Evolutionary conservation across 2,797 vertebrate genomes (phyloP).

Genomic region (Clarias fuscus): DNA sequence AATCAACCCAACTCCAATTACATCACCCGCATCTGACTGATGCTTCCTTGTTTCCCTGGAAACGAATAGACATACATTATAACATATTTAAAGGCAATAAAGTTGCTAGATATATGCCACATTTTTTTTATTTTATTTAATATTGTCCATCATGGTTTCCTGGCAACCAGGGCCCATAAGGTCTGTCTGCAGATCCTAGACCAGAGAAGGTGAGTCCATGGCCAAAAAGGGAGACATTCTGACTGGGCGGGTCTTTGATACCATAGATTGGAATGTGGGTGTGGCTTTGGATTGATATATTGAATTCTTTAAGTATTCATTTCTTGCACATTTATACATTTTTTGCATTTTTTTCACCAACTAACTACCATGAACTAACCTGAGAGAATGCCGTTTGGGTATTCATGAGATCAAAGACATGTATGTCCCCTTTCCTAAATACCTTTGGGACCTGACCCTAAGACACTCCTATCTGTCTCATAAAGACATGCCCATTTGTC

Average conservation of each 20-base stretch:
- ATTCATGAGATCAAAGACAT: not conserved
- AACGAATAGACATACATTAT: not conserved
- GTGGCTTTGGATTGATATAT: not conserved
- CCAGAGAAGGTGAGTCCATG: not conserved
- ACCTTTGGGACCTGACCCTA: too few relatives aligned
- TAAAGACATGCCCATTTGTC: not conserved
- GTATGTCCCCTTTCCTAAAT: not conserved
- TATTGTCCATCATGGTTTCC: not conserved
- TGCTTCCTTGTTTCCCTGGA: not conserved
- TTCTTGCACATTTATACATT: not conserved
- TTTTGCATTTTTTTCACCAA: not conserved
- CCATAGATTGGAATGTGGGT: not conserved
- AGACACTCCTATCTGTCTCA: too few relatives aligned
- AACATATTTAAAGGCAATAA: not conserved
- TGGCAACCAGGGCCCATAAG: not conserved
- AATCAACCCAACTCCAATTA: not conserved
- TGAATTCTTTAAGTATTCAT: not conserved
- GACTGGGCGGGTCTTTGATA: not conserved
- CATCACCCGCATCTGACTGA: not conserved
- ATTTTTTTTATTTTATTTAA: not conserved
- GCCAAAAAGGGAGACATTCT: not conserved
- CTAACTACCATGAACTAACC: not conserved
- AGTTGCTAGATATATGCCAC: not conserved
- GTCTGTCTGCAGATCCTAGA: not conserved
- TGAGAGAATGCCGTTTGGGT: not conserved